Percentiles rank a stretch among this genome's conserved stretches.
Conservation (phyloP, 2,797 vertebrate species). For the Rachycentron canadum region DNA sequence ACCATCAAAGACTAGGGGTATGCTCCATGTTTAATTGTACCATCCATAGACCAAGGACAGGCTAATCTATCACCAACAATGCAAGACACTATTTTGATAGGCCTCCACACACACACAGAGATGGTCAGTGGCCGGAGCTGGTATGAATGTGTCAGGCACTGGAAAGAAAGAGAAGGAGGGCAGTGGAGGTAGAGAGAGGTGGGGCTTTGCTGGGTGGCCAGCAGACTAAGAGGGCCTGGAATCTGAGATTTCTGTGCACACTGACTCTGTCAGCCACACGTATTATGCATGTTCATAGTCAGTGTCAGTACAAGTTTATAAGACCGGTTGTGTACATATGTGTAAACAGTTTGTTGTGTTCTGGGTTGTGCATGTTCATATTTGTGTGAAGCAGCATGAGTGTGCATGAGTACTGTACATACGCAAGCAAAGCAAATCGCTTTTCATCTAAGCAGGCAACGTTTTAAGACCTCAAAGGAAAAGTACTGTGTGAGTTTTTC, state of each 20-base stretch:
- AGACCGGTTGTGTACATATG: not conserved
- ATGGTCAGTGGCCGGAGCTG: conserved; percentile 38
- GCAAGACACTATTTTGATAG: conserved; percentile 6
- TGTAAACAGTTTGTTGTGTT: not conserved
- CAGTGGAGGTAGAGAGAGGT: conserved; percentile 68
- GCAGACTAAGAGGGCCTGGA: conserved; percentile 65
- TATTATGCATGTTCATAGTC: conserved; percentile 19
- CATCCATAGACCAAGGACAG: conserved; percentile 16
- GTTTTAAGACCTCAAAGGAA: conserved; percentile 69
- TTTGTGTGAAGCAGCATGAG: not conserved
- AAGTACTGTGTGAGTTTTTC: conserved; percentile 72
- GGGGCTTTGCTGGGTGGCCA: conserved; percentile 63
- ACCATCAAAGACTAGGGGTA: not conserved
- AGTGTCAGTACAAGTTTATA: not conserved
- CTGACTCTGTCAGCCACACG: conserved; percentile 4
- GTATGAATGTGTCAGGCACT: conserved; percentile 25
- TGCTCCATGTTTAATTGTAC: conserved; percentile 22
- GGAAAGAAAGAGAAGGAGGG: conserved; percentile 60
- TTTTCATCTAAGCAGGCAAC: conserved; percentile 52
- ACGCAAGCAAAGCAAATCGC: conserved; percentile 25
- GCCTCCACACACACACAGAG: conserved; percentile 18
- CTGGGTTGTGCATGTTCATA: not conserved
- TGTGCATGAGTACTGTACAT: conserved; percentile 28
- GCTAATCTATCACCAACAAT: not conserved
- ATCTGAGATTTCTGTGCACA: conserved; percentile 66